These are phyloP conservation scores for Microcebus ravelobensis DNA, from an alignment of 2,113 vertebrate genomes.

Conservation along the genomic window DNA sequence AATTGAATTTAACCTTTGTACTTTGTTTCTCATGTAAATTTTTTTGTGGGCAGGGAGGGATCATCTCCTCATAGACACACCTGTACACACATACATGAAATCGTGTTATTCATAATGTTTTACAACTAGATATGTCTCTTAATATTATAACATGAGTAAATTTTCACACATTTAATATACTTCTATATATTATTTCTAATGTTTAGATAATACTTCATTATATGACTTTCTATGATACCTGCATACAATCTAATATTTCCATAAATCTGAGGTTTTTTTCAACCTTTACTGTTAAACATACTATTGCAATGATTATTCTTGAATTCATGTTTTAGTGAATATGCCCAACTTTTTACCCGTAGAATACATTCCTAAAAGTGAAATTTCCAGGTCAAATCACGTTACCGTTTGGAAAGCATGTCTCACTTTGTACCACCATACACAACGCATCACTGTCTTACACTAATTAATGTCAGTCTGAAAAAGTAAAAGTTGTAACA, in stretches of 20 bases:
- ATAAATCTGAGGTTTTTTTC: background rate
- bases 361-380: background rate
- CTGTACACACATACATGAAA: background rate
- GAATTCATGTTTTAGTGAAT: background rate
- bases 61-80: background rate
- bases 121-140: background rate
- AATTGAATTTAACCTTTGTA: background rate
- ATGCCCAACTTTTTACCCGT: background rate
- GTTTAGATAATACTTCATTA: background rate
- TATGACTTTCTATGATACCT: background rate
- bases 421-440: background rate
- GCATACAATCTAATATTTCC: slow-evolving; percentile 3
- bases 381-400: background rate
- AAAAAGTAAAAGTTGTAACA: background rate
- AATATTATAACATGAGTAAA: background rate
- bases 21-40: background rate
- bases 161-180: too few species aligned
- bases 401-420: fast-evolving
- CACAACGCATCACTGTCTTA: background rate
- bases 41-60: background rate
- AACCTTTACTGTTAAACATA: background rate
- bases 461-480: background rate
- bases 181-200: background rate
- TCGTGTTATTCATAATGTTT: background rate
- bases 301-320: background rate